Base-by-base conservation (phyloP, 2,797 vertebrate species). In the Typhlichthys subterraneus region DNA sequence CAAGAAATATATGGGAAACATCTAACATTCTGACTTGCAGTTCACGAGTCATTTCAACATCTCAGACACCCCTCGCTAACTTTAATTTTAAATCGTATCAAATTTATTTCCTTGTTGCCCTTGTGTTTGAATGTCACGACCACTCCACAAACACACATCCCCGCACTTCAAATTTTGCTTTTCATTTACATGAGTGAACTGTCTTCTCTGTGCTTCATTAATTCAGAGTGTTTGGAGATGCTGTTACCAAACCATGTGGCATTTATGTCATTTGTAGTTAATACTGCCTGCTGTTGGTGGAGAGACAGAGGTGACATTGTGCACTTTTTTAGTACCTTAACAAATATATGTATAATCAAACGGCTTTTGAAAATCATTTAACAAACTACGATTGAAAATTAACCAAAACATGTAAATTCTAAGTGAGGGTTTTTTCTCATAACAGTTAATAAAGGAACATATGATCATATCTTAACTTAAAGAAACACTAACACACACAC, bases 51-150 rank as follows among this genome's bases (percentile, higher is more conserved):
- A 79, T 72, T 62, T 78, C 63, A 65, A 75, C 52, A 38, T 57
- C 61, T 79, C 70, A 75, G 83, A 84, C 72, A 83, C 72, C 66
- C 89, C 47, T 84, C 69, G 63, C 55, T 79, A 80, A 67, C 66
- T 84, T 78, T 47, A 82, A 83, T 79, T 85, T 67, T 67, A 67
- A 82, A 85, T 86, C 29, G 77, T 69, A 73, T 84, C 58, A 53
- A 14, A 82, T 87, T 89, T 89, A 90, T 90, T 89, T 90, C 84
- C 76, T 63, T 74, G 82, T 73, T 51, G 85, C 72, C 89, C 91
- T 92, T 90, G 88, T 75, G 64, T 77, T 72, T 81, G 85, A 88
- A 82, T 65, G 66, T 88, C 80, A 79, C 82, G 83, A 83, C 80
- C 62, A 76, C 75, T 81, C 76, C 63, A 72, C 84, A 76, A 85